Evolutionary conservation across 2,888 invertebrate species (phyloP).

Genomic region (Cistogaster globosa): DNA sequence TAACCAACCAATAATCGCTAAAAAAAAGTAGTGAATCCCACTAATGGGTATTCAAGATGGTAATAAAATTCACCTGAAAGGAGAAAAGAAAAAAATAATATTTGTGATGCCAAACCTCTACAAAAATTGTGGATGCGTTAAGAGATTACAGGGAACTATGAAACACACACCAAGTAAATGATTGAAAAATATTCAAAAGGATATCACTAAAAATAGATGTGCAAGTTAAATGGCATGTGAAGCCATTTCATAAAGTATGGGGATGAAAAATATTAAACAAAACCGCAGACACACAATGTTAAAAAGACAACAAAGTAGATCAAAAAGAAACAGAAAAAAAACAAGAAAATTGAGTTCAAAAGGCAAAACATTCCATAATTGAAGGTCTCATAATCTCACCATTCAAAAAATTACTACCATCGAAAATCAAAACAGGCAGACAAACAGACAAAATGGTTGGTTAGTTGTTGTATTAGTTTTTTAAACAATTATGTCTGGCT

Average conservation of each 20-base stretch:
- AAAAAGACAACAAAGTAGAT: conserved; percentile 24
- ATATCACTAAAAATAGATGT: conserved; percentile 2
- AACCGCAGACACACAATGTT: neutral
- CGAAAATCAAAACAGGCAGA: conserved; percentile 51
- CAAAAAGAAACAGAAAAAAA: neutral
- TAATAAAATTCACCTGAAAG: too few species aligned
- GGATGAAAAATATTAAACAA: conserved; percentile 50
- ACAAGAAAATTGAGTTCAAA: conserved; percentile 54
- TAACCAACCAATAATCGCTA: too few species aligned
- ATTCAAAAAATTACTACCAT: conserved; percentile 51
- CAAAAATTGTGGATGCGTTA: too few species aligned
- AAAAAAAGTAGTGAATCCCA: too few species aligned
- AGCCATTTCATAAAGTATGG: conserved; percentile 45
- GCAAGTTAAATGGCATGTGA: conserved; percentile 44
- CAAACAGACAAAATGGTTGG: conserved; percentile 33
- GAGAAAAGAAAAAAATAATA: too few species aligned
- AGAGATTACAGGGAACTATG: too few species aligned
- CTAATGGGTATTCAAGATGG: too few species aligned
- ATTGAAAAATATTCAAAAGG: conserved; percentile 3
- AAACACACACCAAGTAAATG: conserved; percentile 9
- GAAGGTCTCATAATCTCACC: conserved; percentile 43
- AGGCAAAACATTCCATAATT: conserved; percentile 49
- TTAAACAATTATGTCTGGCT: conserved; percentile 44
- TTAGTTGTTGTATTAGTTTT: neutral
- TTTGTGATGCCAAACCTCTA: too few species aligned